Evolutionary conservation across 2,113 vertebrate species (phyloP).

Genomic region (Fregata magnificens): DNA sequence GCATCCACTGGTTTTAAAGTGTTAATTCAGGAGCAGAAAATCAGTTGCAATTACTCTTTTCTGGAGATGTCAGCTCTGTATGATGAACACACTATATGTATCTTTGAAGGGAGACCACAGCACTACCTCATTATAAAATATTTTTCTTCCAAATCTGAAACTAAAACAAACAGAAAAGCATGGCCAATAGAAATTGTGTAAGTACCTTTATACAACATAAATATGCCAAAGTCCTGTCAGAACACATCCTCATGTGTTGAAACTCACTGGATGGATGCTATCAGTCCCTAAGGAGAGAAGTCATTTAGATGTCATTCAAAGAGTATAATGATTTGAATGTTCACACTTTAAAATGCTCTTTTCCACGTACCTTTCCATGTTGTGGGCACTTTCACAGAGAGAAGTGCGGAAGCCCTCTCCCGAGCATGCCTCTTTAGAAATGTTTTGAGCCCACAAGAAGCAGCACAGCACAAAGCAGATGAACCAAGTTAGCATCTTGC

Average conservation of each 20-base stretch:
- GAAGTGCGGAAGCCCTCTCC: neutral
- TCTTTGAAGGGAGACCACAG: neutral
- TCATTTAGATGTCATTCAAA: neutral
- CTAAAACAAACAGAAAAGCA: neutral
- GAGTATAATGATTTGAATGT: neutral
- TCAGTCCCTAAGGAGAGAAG: neutral
- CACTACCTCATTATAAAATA: neutral
- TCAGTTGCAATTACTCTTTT: neutral
- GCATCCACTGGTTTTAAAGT: neutral
- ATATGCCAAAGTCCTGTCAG: neutral
- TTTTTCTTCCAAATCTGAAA: neutral
- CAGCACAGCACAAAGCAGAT: neutral
- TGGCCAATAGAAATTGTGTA: neutral
- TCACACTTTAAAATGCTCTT: neutral
- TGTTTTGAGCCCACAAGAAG: neutral
- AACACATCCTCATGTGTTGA: neutral
- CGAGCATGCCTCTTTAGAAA: neutral
- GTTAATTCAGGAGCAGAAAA: neutral
- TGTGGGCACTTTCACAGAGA: neutral
- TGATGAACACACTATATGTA: accelerated
- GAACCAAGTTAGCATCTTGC: neutral
- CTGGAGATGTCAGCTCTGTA: neutral
- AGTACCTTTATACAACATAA: neutral
- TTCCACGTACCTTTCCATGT: neutral
- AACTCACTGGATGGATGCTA: neutral